Evolutionary conservation across 1,140 invertebrate genomes (phyloP).

Genomic region (Zaprionus vittiger): DNA sequence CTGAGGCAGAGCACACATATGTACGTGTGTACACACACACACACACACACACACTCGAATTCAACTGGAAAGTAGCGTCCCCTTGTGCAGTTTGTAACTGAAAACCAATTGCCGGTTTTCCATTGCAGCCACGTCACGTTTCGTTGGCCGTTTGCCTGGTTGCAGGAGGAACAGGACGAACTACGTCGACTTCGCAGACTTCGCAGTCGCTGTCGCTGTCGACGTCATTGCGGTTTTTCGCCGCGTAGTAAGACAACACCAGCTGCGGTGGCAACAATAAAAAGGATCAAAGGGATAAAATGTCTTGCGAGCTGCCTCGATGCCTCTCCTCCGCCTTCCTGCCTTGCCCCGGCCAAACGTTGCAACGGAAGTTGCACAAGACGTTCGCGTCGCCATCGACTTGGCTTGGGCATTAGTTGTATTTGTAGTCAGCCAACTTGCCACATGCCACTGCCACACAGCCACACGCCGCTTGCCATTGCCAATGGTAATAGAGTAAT

Average conservation of each 20-base stretch:
- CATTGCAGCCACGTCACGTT: constrained; percentile 58
- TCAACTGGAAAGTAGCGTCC: neutral
- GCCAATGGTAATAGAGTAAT: constrained; percentile 59
- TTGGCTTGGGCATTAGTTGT: constrained; percentile 19
- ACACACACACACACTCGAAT: neutral
- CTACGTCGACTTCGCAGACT: constrained; percentile 2
- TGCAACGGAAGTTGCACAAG: constrained; percentile 42
- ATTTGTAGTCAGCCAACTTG: constrained; percentile 17
- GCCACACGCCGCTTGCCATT: constrained; percentile 3
- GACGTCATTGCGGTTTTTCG: constrained; percentile 53
- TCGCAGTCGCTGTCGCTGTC: constrained; percentile 1
- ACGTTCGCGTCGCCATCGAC: constrained; percentile 11
- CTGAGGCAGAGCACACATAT: neutral
- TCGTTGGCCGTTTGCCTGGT: constrained; percentile 24
- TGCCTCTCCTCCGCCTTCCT: neutral
- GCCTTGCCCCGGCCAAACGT: too few relatives aligned
- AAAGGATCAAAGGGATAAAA: constrained; percentile 65
- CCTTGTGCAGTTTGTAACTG: constrained; percentile 41
- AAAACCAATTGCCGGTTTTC: constrained; percentile 62
- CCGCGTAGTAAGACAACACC: constrained; percentile 55
- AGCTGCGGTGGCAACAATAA: constrained; percentile 63
- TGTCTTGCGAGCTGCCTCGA: constrained; percentile 39
- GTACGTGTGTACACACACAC: neutral
- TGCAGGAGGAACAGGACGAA: constrained; percentile 16
- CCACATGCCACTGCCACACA: neutral